phyloP scores from a whole-genome alignment of 2,888 invertebrate species.

The Crematogaster levior region DNA sequence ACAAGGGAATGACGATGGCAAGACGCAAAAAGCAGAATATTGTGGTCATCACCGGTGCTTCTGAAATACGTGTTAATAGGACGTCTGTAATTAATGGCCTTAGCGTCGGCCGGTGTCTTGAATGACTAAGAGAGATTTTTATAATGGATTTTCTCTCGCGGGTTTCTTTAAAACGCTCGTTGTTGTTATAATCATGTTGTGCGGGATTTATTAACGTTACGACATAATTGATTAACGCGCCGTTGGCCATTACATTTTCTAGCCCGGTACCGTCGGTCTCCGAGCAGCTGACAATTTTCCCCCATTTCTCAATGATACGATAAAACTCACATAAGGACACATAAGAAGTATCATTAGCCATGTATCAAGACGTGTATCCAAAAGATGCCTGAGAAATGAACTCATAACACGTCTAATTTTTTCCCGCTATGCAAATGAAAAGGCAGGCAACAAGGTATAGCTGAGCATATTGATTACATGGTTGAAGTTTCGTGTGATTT shows the following conservation, averaged over 20 bases:
- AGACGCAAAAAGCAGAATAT: conserved; percentile 34
- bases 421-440: not conserved
- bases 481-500: not conserved
- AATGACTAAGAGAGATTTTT: conserved; percentile 40
- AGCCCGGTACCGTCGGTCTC: not conserved
- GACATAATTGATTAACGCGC: conserved; percentile 44
- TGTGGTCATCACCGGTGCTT: conserved; percentile 20
- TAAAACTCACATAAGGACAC: not conserved
- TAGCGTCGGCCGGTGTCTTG: conserved; percentile 21
- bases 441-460: not conserved
- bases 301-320: conserved; percentile 13
- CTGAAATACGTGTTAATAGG: conserved; percentile 36
- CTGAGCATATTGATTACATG: not conserved
- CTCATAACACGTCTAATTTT: not conserved
- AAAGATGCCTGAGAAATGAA: not conserved
- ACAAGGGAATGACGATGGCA: not conserved
- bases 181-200: conserved; percentile 46
- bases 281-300: not conserved
- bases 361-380: not conserved
- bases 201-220: conserved; percentile 46
- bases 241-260: conserved; percentile 35
- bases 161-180: conserved; percentile 46
- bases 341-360: not conserved
- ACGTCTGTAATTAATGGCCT: conserved; percentile 52
- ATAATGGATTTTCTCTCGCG: conserved; percentile 38